Conservation (phyloP, 2,797 vertebrate species). For the Mergus octosetaceus region DNA sequence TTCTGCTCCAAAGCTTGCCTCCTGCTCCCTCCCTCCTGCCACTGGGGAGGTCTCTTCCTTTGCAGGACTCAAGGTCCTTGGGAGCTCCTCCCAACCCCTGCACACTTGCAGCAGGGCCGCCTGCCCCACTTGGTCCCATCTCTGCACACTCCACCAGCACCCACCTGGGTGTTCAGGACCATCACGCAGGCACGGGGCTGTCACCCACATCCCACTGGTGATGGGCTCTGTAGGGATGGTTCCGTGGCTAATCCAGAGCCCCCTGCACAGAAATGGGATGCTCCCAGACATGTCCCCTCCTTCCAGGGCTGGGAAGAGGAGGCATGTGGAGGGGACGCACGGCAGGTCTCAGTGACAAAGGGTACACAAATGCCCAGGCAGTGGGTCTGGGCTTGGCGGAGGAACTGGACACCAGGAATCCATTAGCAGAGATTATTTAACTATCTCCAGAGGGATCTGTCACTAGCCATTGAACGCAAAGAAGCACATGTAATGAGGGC, state of each 20-base stretch:
- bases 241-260: not conserved
- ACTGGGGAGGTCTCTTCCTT: accelerated
- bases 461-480: conserved; percentile 49
- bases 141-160: not conserved
- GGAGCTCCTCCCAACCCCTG: not conserved
- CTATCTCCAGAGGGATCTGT: conserved; percentile 22
- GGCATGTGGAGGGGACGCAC: not conserved
- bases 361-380: not conserved
- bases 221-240: not conserved
- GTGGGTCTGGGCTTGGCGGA: not conserved
- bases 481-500: conserved; percentile 37
- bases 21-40: not conserved
- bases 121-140: not conserved
- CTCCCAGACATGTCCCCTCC: not conserved
- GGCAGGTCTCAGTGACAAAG: not conserved
- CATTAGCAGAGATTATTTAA: conserved; percentile 54
- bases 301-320: not conserved
- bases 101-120: not conserved
- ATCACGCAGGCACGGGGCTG: not conserved
- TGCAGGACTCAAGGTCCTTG: not conserved
- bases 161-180: not conserved
- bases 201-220: not conserved
- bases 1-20: not conserved
- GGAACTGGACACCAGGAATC: conserved; percentile 50
- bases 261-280: not conserved